These are phyloP conservation scores for Aurelia coerulea DNA, from an alignment of 30 jellyfish, hydroid and myxozoan genomes.

Conservation along the genomic window DNA sequence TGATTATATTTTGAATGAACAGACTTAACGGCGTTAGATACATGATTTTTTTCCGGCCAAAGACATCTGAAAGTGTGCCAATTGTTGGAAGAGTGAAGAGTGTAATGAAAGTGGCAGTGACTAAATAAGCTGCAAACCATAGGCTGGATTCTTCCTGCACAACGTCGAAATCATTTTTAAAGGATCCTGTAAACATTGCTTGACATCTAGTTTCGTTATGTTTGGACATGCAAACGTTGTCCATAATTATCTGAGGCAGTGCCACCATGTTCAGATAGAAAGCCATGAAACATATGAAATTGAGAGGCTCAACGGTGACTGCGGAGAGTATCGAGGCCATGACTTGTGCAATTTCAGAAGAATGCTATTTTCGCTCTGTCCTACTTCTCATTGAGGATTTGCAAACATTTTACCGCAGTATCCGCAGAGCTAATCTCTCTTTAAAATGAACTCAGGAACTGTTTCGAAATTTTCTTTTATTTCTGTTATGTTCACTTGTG, in stretches of 20 bases:
- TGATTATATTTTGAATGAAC: background rate
- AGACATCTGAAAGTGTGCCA: constrained; percentile 30
- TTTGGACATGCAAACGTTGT: constrained; percentile 8
- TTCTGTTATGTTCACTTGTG: too few relatives aligned
- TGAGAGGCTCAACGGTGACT: constrained; percentile 36
- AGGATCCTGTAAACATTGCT: constrained; percentile 40
- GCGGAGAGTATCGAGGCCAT: background rate
- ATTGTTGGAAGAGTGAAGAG: constrained; percentile 21
- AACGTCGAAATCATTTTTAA: constrained; percentile 17
- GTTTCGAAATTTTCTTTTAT: too few relatives aligned
- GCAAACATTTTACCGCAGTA: too few relatives aligned
- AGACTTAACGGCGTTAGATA: background rate
- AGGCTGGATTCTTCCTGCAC: constrained; percentile 35
- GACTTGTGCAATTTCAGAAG: too few relatives aligned
- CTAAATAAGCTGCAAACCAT: constrained; percentile 30
- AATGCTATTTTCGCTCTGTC: too few relatives aligned
- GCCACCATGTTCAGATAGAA: constrained; percentile 16
- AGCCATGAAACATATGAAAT: constrained; percentile 24
- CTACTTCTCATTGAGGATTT: too few relatives aligned
- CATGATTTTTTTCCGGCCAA: background rate
- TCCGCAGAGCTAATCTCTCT: too few relatives aligned
- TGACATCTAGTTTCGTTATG: constrained; percentile 21
- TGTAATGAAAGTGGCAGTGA: constrained; percentile 19
- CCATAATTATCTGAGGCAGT: constrained; percentile 27
- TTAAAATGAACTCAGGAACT: too few relatives aligned